A percentile compares a stretch with the other conserved stretches of the same genome.
Conservation (phyloP, 2,888 invertebrate species). For the Drosophila tripunctata region DNA sequence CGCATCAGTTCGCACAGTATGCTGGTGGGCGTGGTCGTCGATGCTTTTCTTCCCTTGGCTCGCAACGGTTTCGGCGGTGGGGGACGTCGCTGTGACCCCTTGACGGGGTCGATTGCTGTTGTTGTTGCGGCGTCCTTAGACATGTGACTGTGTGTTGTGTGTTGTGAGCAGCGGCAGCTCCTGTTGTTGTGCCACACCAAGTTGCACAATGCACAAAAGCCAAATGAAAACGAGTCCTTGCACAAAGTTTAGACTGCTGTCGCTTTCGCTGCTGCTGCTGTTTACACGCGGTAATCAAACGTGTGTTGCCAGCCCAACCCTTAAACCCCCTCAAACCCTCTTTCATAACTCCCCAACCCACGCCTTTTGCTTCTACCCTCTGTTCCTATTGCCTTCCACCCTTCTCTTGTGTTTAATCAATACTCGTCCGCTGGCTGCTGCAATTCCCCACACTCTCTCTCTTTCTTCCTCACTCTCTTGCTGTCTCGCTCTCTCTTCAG, state of each 20-base stretch:
- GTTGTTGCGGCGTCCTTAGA: not conserved
- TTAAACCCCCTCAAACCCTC: not conserved
- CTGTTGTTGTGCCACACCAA: not conserved
- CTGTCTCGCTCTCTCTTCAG: not conserved
- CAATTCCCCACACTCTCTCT: conserved; percentile 24
- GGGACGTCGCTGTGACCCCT: conserved; percentile 18
- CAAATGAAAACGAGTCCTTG: conserved; percentile 49
- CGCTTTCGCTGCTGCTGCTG: conserved; percentile 58
- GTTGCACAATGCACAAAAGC: conserved; percentile 56
- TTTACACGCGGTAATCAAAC: conserved; percentile 83
- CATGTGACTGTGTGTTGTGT: conserved; percentile 21
- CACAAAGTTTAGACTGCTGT: conserved; percentile 50
- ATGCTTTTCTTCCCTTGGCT: conserved; percentile 13
- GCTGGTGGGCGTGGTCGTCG: conserved; percentile 67
- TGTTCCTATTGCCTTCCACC: not conserved
- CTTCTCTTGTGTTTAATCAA: conserved; percentile 71
- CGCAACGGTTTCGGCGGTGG: conserved; percentile 49
- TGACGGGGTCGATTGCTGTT: not conserved
- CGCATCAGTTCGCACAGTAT: conserved; percentile 83
- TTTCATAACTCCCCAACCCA: too few relatives aligned
- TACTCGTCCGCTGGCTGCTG: conserved; percentile 60
- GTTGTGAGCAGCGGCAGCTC: not conserved
- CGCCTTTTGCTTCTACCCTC: too few relatives aligned
- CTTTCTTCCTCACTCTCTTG: not conserved
- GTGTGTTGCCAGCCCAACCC: conserved; percentile 67